These are phyloP conservation scores for Actinia tenebrosa DNA, from an alignment of 64 coral and sea anemone species.

Conservation along the genomic window DNA sequence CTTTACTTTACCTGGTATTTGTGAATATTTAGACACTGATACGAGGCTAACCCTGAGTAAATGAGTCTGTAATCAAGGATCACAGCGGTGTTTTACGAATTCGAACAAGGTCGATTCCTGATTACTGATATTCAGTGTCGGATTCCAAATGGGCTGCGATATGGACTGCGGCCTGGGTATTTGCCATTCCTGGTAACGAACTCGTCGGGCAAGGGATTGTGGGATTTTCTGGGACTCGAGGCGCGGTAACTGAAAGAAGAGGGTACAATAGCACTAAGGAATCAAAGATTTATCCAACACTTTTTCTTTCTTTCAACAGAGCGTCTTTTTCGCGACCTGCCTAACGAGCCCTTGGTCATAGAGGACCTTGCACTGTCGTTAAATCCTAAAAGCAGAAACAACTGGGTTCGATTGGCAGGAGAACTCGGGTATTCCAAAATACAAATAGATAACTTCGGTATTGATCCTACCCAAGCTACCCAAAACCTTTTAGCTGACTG, in stretches of 20 bases:
- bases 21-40: too few species aligned
- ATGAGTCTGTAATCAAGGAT: too few species aligned
- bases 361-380: not conserved
- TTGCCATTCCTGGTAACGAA: too few species aligned
- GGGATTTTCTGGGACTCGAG: not conserved
- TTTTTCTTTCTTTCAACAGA: not conserved
- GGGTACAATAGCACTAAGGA: too few species aligned
- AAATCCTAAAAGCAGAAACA: slow-evolving; percentile 17
- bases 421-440: slow-evolving; percentile 6
- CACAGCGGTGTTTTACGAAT: too few species aligned
- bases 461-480: not conserved
- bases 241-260: too few species aligned
- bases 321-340: slow-evolving; percentile 7
- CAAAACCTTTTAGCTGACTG: slow-evolving; percentile 25
- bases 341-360: not conserved
- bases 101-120: too few species aligned
- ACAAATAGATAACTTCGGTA: not conserved
- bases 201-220: not conserved
- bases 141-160: too few species aligned
- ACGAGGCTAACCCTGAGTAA: too few species aligned
- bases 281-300: not conserved
- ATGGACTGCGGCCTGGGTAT: too few species aligned
- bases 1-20: too few species aligned
- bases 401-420: slow-evolving; percentile 31
- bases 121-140: too few species aligned